A percentile compares a stretch with the other conserved stretches of the same genome.
Evolutionary conservation across 2,113 vertebrate genomes (phyloP).

Genomic region (Poeciliopsis turrubarensis): DNA sequence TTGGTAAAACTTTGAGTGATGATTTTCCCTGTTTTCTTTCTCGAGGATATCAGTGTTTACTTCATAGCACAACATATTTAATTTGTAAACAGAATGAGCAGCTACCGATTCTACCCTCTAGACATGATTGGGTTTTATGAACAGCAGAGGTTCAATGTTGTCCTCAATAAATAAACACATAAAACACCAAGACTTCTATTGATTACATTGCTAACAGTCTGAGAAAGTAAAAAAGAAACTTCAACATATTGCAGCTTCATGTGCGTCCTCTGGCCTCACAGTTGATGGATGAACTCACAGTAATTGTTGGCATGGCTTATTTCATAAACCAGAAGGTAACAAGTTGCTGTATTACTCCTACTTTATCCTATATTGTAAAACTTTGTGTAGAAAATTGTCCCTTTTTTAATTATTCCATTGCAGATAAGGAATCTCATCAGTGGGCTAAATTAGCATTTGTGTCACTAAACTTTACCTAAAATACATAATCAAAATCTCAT

Average conservation of each 20-base stretch:
- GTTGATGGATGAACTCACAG: constrained; percentile 75
- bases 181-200: constrained; percentile 51
- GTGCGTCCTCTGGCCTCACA: constrained; percentile 47
- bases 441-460: not conserved
- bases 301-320: constrained; percentile 72
- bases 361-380: constrained; percentile 28
- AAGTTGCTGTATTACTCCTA: constrained; percentile 48
- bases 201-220: constrained; percentile 55
- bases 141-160: constrained; percentile 40
- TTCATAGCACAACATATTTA: not conserved
- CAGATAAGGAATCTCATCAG: not conserved
- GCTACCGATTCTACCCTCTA: not conserved
- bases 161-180: not conserved
- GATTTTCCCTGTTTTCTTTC: not conserved
- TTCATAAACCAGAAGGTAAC: constrained; percentile 67
- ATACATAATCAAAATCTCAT: too few relatives aligned
- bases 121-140: constrained; percentile 20
- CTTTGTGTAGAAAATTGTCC: constrained; percentile 33
- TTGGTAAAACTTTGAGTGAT: too few relatives aligned
- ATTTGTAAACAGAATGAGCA: not conserved
- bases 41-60: not conserved
- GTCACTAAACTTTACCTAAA: not conserved
- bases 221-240: constrained; percentile 38
- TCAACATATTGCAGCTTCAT: constrained; percentile 21
- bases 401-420: constrained; percentile 46